phyloP scores from a whole-genome alignment of 1,140 invertebrate genomes.

The Myzus persicae region DNA sequence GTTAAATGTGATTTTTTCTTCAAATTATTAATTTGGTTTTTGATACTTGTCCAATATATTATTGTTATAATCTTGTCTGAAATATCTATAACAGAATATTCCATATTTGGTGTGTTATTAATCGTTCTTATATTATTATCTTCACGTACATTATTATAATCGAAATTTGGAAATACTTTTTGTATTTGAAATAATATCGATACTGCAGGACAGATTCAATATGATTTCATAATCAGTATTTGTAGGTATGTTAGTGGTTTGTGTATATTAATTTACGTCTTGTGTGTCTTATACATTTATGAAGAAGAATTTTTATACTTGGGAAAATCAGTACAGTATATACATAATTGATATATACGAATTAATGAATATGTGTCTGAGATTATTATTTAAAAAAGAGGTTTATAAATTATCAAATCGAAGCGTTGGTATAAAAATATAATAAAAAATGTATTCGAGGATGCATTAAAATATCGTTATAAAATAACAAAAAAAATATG shows the following conservation, averaged over 20 bases:
- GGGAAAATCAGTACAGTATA: not conserved
- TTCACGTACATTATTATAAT: not conserved
- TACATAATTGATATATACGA: not conserved
- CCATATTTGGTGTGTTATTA: not conserved
- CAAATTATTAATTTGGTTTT: not conserved
- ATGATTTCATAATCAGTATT: not conserved
- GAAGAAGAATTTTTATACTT: not conserved
- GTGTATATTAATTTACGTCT: not conserved
- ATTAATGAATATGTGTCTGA: not conserved
- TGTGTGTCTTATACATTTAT: not conserved
- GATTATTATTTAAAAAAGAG: not conserved
- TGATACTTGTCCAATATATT: not conserved
- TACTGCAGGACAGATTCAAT: not conserved
- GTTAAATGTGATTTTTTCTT: not conserved
- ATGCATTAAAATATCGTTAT: no score
- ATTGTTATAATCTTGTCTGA: not conserved
- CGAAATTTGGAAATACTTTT: not conserved
- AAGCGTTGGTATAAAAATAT: not conserved
- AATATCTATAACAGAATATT: not conserved
- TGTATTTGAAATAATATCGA: not conserved
- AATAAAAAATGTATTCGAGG: not conserved
- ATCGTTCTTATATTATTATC: not conserved
- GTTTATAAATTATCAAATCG: not conserved
- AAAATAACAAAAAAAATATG: not conserved
- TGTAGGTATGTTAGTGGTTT: not conserved